Evolutionary conservation across 2,113 vertebrate species (phyloP).

Genomic region (Phalacrocorax carbo): DNA sequence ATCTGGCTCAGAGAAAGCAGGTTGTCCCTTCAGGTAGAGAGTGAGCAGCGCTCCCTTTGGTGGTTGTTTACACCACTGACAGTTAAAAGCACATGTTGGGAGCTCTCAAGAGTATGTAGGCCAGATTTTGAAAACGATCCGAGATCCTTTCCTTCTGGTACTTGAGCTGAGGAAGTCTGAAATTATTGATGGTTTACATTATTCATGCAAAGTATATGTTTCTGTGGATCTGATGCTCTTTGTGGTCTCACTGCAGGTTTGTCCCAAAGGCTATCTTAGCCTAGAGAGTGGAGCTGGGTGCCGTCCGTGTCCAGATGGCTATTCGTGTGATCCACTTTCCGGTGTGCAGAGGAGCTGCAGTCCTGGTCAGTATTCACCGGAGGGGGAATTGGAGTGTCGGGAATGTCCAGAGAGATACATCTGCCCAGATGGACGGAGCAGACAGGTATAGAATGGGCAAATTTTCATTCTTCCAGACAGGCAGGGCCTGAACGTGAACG

Average conservation of each 20-base stretch:
- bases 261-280: slow-evolving; percentile 79
- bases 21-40: neutral
- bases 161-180: neutral
- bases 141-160: neutral
- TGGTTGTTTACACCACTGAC: neutral
- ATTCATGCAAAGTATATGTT: neutral
- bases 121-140: neutral
- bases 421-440: slow-evolving; percentile 75
- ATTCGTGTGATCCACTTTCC: slow-evolving; percentile 68
- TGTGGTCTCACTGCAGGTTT: slow-evolving; percentile 65
- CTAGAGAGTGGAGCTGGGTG: slow-evolving; percentile 78
- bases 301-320: slow-evolving; percentile 79
- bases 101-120: neutral
- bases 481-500: neutral
- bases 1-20: neutral
- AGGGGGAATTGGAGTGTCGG: slow-evolving; percentile 76
- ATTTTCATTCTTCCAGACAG: neutral
- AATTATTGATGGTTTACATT: neutral
- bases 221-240: neutral
- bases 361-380: slow-evolving; percentile 78
- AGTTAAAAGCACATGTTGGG: neutral
- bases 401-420: slow-evolving; percentile 75
- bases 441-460: slow-evolving; percentile 49
- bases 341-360: slow-evolving; percentile 71
- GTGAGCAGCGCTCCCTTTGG: neutral